A percentile compares a stretch with the other conserved stretches of the same genome.
phyloP scores from a whole-genome alignment of 2,888 invertebrate species.

The Onthophagus sagittarius region DNA sequence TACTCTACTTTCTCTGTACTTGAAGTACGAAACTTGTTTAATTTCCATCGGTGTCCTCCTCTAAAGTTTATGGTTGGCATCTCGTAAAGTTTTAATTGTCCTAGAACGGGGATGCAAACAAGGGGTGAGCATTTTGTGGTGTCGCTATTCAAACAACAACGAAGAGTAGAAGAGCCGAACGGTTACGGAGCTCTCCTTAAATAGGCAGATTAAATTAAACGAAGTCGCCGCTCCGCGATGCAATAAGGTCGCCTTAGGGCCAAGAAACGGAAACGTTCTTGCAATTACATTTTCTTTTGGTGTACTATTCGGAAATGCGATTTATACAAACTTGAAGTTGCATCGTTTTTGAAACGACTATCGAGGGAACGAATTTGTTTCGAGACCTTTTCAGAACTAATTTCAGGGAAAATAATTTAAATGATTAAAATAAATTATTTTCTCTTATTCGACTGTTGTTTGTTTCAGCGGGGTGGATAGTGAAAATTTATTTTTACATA shows the following conservation, averaged over 20 bases:
- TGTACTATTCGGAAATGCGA: background rate
- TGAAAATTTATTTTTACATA: background rate
- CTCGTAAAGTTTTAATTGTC: background rate
- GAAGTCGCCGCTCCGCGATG: background rate
- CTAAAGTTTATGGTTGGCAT: background rate
- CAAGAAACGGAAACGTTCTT: background rate
- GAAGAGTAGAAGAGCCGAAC: background rate
- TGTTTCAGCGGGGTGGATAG: no score
- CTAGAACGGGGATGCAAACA: background rate
- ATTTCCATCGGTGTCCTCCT: background rate
- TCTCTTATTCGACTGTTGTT: no score
- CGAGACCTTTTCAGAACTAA: background rate
- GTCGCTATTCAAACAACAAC: background rate
- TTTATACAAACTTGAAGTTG: background rate
- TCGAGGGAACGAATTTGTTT: background rate
- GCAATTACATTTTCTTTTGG: background rate
- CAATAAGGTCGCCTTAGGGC: background rate
- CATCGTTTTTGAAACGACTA: background rate
- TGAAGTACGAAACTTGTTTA: background rate
- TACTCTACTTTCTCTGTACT: background rate
- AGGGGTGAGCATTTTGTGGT: background rate
- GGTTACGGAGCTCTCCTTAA: background rate
- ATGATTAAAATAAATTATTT: no score
- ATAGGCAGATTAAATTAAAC: background rate
- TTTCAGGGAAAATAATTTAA: no score